Percentiles rank a stretch among this genome's conserved stretches.
Conservation (phyloP, 2,797 vertebrate genomes). For the Protosalanx chinensis region DNA sequence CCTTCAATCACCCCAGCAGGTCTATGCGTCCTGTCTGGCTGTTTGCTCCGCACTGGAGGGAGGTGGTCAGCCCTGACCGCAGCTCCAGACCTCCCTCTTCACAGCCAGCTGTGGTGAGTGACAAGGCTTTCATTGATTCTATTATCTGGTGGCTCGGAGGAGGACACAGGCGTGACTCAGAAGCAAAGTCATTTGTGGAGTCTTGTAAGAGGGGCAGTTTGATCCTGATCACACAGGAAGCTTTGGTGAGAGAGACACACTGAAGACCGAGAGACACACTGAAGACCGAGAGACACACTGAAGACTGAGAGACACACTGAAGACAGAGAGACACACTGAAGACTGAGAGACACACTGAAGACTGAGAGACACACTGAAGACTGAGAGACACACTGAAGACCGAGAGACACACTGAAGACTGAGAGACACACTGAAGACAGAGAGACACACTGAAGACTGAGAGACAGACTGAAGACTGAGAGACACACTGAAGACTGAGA, state of each 20-base stretch:
- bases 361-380: too few relatives aligned
- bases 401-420: too few relatives aligned
- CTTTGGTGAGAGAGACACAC: slow-evolving; percentile 56
- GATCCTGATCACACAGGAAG: slow-evolving; percentile 60
- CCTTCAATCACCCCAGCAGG: slow-evolving; percentile 33
- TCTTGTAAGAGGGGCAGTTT: slow-evolving; percentile 59
- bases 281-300: slow-evolving; percentile 54
- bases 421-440: too few relatives aligned
- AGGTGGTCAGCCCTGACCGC: slow-evolving; percentile 35
- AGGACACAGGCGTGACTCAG: slow-evolving; percentile 58
- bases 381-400: too few relatives aligned
- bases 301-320: too few relatives aligned
- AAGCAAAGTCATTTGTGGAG: slow-evolving; percentile 65
- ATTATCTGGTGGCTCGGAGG: slow-evolving; percentile 50
- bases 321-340: too few relatives aligned
- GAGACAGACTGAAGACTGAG: too few relatives aligned
- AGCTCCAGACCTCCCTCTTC: slow-evolving; percentile 21
- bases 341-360: too few relatives aligned
- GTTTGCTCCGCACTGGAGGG: slow-evolving; percentile 42
- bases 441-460: too few relatives aligned
- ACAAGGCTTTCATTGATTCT: slow-evolving; percentile 52
- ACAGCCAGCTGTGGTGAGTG: slow-evolving; percentile 43
- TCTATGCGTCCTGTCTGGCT: slow-evolving; percentile 31
- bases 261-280: slow-evolving; percentile 57
- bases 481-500: too few relatives aligned